These are phyloP conservation scores for Alca torda DNA, from an alignment of 2,797 vertebrate genomes.

Conservation along the genomic window DNA sequence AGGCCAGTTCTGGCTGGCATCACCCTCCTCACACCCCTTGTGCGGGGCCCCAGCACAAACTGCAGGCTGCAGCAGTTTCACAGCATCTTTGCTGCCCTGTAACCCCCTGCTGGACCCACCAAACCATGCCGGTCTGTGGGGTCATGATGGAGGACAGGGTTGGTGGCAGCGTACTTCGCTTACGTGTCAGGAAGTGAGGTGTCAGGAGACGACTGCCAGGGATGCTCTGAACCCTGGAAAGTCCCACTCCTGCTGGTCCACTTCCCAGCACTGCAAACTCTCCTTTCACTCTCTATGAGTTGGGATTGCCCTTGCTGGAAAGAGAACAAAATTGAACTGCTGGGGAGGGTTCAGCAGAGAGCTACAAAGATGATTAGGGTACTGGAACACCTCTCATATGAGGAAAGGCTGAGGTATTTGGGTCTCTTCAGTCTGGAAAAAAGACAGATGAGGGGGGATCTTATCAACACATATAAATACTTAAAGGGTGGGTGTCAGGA, in stretches of 20 bases:
- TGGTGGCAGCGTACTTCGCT: not conserved
- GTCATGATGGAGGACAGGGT: accelerated
- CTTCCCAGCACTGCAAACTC: not conserved
- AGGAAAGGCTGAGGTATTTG: no score
- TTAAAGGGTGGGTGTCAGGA: no score
- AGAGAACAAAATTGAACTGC: not conserved
- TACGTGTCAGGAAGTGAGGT: not conserved
- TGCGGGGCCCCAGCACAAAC: not conserved
- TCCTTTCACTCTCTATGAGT: not conserved
- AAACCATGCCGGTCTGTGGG: not conserved
- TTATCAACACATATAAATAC: no score
- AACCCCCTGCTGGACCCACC: not conserved
- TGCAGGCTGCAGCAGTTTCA: not conserved
- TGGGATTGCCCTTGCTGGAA: not conserved
- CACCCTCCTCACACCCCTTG: not conserved
- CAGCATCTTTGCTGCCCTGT: not conserved
- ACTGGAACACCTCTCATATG: no score
- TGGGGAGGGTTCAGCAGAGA: no score
- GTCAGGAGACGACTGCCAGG: not conserved
- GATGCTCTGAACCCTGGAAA: not conserved
- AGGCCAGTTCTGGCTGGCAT: not conserved
- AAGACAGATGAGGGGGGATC: no score
- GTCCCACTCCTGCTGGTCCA: not conserved
- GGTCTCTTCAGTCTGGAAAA: no score
- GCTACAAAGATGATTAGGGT: no score